Evolutionary conservation across 2,888 invertebrate species (phyloP), one percentile per base, ranked within the genome.

Genomic region (Selenia dentaria): DNA sequence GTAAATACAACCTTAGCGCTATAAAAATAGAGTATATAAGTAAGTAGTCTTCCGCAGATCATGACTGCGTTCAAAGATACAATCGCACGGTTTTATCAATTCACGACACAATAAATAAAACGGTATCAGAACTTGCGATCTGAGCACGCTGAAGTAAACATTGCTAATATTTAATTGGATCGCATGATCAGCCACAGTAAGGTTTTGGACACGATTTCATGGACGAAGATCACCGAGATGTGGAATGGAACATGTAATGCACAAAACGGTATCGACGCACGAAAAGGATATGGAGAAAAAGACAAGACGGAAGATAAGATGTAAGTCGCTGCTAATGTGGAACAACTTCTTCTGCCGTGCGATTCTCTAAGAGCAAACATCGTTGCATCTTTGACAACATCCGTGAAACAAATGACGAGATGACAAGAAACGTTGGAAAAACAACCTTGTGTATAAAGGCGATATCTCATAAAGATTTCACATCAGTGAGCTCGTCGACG

Each of bases 1-100:
- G 16, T 0, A 40, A 31, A 20, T 3, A 2, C 20, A 31, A 36
- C 46, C 29, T 22, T 36, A 40, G 6, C 3, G 3, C 2, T 1
- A n/a, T 3, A 5, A 0, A 1, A 4, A 28, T 13, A 36, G 35
- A 40, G 35, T 36, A 10, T 5, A 11, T 36, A n/a, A 18, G 18
- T 9, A 3, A 24, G 9, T 27, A 13, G 9, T 25, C 8, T 11
- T 10, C 10, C 18, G 14, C 26, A 46, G 31, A 46, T 46, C 46
- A 46, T 40, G 46, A 29, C 46, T 42, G 37, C 20, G 41, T 42
- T 37, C 35, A 5, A n/a, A 56, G 59, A 57, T 59, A 59, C 27
- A 12, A 59, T 59, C 59, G 49, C 47, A n/a, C 49, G 45, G 49
- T 59, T 53, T 57, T 59, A 59, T 59, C 59, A 59, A 59, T 44